Base-by-base conservation (phyloP, 2,888 invertebrate genomes). In the Caenorhabditis japonica region DNA sequence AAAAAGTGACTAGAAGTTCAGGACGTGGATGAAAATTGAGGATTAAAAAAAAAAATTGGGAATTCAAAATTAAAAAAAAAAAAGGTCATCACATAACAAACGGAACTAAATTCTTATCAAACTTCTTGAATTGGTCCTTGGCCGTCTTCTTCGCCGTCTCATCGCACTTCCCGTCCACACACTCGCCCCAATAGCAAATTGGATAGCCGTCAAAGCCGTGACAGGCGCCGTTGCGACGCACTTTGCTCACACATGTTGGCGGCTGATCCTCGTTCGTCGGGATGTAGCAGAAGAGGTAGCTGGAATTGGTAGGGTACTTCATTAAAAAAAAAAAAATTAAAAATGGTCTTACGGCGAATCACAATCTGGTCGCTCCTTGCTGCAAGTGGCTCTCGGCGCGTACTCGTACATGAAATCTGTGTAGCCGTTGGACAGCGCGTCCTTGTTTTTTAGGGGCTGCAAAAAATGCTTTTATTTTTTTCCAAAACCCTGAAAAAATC, bases 231-330 rank as follows among this genome's bases (percentile, higher is more conserved):
- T 80, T 80, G 13, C 73, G 33, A 12, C 78, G 77, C 7, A 86
- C 79, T 73, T 85, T 85, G 25, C 83, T 77, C 62, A 82, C 66
- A 71, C 85, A 84, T 23, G 61, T 61, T 17, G 82, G 76, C 21
- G 49, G 49, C 30, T 73, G 70, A 1, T 62, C 66, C 2, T 51
- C 64, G 41, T 66, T 47, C 68, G 62, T 34, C 21, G 76, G 75
- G 34, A 76, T 68, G 72, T 84, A 78, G 69, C 86, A 86, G 79
- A 83, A 85, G 5, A 86, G 68, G 61, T 80, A 84, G 46, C 83
- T 84, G 69, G 34, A 77, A 60, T 30, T 30, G 7, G 10, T 5
- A 30, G 10, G n/a, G n/a, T n/a, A n/a, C 10, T 30, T 30, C 7
- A 30, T 7, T 7, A 30, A 30, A 23, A 19, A n/a, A 7, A 38